Percentiles rank a stretch among this genome's conserved stretches.
Evolutionary conservation across 2,113 vertebrate genomes (phyloP).

Genomic region (Zosterops hypoxanthus): DNA sequence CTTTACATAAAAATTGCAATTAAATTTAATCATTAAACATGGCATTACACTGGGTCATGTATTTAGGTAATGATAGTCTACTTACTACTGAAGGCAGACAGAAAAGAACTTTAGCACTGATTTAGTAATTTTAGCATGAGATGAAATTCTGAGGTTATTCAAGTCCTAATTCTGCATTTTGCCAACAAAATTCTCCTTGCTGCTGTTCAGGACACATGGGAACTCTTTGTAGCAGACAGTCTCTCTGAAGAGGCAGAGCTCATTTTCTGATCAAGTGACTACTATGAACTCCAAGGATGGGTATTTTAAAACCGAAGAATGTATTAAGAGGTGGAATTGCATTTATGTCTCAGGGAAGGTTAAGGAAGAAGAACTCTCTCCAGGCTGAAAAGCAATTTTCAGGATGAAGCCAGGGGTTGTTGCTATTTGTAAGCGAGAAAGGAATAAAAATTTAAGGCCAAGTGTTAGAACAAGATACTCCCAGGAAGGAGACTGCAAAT

Average conservation of each 20-base stretch:
- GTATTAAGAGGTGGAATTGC: not conserved
- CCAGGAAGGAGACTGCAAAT: not conserved
- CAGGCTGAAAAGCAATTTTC: not conserved
- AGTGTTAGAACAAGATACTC: not conserved
- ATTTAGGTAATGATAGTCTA: not conserved
- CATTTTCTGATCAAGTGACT: not conserved
- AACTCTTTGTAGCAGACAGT: not conserved
- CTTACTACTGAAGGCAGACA: not conserved
- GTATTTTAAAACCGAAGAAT: not conserved
- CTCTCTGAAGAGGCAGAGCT: not conserved
- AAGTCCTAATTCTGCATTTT: not conserved
- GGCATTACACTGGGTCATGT: not conserved
- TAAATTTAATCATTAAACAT: not conserved
- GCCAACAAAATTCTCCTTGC: not conserved
- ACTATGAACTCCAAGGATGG: not conserved
- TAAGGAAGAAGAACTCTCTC: not conserved
- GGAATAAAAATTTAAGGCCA: not conserved
- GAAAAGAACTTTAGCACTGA: not conserved
- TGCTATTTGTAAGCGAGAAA: not conserved
- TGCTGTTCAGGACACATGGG: accelerated
- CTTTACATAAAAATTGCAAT: not conserved
- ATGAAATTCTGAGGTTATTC: not conserved
- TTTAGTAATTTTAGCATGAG: not conserved
- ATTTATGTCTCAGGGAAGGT: not conserved
- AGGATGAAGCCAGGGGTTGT: not conserved